Conservation (phyloP, 2,888 invertebrate species). For the Synergus gifuensis region DNA sequence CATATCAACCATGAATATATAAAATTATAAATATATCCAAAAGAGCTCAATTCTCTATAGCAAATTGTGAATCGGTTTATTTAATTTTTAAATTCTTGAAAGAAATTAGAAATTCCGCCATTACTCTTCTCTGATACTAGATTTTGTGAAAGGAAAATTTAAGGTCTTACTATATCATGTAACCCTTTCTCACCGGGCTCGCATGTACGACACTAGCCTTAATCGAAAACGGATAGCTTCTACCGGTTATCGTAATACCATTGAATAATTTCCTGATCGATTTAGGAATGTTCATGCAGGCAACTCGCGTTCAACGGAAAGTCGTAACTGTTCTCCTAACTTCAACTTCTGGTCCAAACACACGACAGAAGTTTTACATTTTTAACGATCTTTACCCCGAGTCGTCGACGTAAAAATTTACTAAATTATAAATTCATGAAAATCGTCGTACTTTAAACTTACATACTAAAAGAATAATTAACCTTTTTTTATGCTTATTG, state of each 20-base stretch:
- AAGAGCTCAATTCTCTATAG: too few species aligned
- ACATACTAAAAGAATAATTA: not conserved
- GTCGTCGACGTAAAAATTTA: not conserved
- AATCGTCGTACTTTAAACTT: not conserved
- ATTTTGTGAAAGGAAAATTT: constrained; percentile 11
- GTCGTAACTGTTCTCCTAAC: constrained; percentile 35
- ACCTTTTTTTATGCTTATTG: too few species aligned
- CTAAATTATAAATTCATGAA: not conserved
- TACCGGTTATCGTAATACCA: constrained; percentile 51
- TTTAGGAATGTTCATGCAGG: constrained; percentile 45
- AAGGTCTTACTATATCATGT: not conserved
- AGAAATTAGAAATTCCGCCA: not conserved
- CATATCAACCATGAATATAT: too few species aligned
- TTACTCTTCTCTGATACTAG: not conserved
- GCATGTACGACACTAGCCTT: constrained; percentile 48
- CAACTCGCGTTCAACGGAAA: constrained; percentile 8
- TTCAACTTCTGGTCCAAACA: not conserved
- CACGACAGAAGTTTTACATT: not conserved
- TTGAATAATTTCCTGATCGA: constrained; percentile 52
- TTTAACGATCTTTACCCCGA: not conserved
- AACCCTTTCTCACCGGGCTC: constrained; percentile 16
- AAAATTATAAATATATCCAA: too few species aligned
- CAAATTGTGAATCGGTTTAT: not conserved
- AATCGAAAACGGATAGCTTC: constrained; percentile 58
- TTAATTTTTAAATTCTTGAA: not conserved